Percentiles rank a stretch among this genome's conserved stretches.
Conservation (phyloP, 2,888 invertebrate species). For the Latrodectus elegans region DNA sequence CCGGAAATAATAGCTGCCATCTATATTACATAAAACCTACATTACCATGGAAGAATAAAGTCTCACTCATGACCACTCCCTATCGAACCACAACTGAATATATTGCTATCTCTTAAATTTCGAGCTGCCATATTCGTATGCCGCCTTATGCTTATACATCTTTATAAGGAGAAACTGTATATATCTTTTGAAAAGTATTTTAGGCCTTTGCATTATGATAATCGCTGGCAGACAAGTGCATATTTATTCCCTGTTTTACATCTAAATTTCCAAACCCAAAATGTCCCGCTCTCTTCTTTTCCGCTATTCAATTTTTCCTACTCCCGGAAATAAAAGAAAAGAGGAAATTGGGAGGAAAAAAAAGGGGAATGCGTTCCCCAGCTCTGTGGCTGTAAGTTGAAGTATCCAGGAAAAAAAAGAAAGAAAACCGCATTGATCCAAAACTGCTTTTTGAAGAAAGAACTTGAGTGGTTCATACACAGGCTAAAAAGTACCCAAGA, state of each 20-base stretch:
- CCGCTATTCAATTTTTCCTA: neutral
- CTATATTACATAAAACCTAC: neutral
- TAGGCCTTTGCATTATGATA: constrained; percentile 57
- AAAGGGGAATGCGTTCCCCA: constrained; percentile 27
- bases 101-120: constrained; percentile 50
- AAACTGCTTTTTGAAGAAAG: neutral
- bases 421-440: neutral
- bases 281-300: constrained; percentile 10
- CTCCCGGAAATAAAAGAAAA: neutral
- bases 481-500: neutral
- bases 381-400: constrained; percentile 16
- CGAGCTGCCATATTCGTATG: constrained; percentile 41
- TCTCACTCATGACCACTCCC: constrained; percentile 21
- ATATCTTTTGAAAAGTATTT: constrained; percentile 34
- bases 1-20: neutral
- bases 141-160: neutral
- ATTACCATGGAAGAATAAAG: constrained; percentile 6
- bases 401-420: neutral
- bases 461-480: neutral
- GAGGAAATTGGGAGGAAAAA: constrained; percentile 9
- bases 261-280: constrained; percentile 45
- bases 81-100: constrained; percentile 26
- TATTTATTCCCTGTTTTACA: constrained; percentile 59
- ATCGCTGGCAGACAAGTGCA: constrained; percentile 24
- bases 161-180: constrained; percentile 1